Evolutionary conservation across 2,797 vertebrate genomes (phyloP), one percentile per base, ranked within the genome.

Genomic region (Lepus townsendii): DNA sequence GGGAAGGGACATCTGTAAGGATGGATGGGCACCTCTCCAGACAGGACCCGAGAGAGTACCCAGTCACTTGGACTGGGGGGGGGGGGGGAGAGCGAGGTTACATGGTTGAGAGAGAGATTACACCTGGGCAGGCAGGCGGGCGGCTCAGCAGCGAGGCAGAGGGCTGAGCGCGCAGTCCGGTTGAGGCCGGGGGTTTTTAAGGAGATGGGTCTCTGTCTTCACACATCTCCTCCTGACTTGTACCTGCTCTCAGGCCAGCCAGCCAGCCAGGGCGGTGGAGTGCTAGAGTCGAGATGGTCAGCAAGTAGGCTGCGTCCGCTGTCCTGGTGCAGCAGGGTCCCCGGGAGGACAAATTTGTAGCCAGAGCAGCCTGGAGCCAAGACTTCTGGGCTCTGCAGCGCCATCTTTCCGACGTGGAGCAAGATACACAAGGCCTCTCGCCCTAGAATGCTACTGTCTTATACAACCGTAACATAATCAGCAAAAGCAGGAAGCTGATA

Each of bases 311-410:
- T 77, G 27, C 19, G 69, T 76, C 38, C 7, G 11, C 52, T 85
- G 13, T 69, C 52, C 76, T 65, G 14, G 10, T 30, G 65, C 57
- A 24, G 57, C 32, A 47, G 87, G 71, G 54, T 90, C 12, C 77
- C 63, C 5, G 12, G 47, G 66, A 96, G 16, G 71, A 87, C 62
- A 95, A 13, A 84, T 60, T 42, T 72, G 38, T 76, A 93, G 62
- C 72, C 62, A 88, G 38, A 78, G 6, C n/a, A 77, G 77, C 63
- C 20, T 82, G 13, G 35, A 35, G 14, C 73, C 63, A 76, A 63
- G 68, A 30, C 71, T 88, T 38, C n/a, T 62, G 35, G 66, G 27
- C 84, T 96, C 72, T 65, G 4, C 24, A 35, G 35, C 35, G 35
- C 24, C 30, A 35, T 87, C 50, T 24, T 2, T 97, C 38, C 66